Conservation (phyloP, 2,113 vertebrate genomes). For the Phaethon lepturus region DNA sequence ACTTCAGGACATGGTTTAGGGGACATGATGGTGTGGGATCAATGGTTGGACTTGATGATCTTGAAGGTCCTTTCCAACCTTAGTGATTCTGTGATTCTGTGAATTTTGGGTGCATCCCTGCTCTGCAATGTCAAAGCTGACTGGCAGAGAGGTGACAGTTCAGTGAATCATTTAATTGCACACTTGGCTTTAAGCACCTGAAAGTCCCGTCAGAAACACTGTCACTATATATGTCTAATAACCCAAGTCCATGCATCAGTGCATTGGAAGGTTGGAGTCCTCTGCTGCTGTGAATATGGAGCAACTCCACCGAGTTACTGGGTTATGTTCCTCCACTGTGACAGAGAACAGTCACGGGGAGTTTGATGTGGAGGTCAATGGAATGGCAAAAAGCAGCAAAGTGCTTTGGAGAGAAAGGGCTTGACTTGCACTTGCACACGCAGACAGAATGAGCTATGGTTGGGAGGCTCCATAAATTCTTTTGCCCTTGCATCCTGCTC, state of each 20-base stretch:
- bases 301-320: background rate
- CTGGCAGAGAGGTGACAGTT: background rate
- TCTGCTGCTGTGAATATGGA: background rate
- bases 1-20: too few relatives aligned
- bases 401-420: background rate
- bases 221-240: background rate
- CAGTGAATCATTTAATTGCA: background rate
- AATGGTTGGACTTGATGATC: too few relatives aligned
- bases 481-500: background rate
- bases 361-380: background rate
- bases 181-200: background rate
- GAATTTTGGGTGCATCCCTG: background rate
- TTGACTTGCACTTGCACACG: background rate
- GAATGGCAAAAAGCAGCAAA: background rate
- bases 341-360: background rate
- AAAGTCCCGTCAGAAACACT: background rate
- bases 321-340: background rate
- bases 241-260: background rate
- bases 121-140: background rate
- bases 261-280: rapidly evolving
- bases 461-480: background rate
- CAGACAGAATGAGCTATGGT: rapidly evolving
- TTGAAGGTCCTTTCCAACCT: too few relatives aligned
- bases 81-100: too few relatives aligned
- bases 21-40: too few relatives aligned